Percentiles rank a stretch among this genome's conserved stretches.
These are phyloP conservation scores for Glyptemys insculpta DNA, from an alignment of 2,797 vertebrate species.

Conservation along the genomic window DNA sequence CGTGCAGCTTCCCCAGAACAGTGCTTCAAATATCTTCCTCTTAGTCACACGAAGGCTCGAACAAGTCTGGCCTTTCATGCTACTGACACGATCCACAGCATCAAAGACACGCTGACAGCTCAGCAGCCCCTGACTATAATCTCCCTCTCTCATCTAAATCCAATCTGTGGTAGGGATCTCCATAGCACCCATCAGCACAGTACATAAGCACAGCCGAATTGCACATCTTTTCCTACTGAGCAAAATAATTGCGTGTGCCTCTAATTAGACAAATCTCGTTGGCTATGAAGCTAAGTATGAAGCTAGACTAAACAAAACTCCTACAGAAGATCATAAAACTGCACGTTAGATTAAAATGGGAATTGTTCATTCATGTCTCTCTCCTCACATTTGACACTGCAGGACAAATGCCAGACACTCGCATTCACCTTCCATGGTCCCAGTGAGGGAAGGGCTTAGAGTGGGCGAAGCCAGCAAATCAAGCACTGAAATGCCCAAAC, in stretches of 20 bases:
- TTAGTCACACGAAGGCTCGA: slow-evolving; percentile 45
- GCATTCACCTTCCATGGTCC: neutral
- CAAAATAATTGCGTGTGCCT: slow-evolving; percentile 24
- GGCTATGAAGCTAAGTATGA: neutral
- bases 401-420: neutral
- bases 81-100: slow-evolving; percentile 33
- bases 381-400: neutral
- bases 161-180: slow-evolving; percentile 6
- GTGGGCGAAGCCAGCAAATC: neutral
- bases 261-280: slow-evolving; percentile 48
- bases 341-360: neutral
- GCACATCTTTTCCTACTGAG: slow-evolving; percentile 1
- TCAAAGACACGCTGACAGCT: slow-evolving; percentile 50
- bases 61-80: slow-evolving; percentile 52
- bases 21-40: slow-evolving; percentile 56
- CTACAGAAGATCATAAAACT: neutral
- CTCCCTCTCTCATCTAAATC: slow-evolving; percentile 31
- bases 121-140: slow-evolving; percentile 42
- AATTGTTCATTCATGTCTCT: neutral
- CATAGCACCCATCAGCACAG: neutral
- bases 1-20: slow-evolving; percentile 27
- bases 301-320: slow-evolving; percentile 22
- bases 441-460: neutral
- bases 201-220: neutral
- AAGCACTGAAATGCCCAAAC: rapidly evolving